Conservation (phyloP, 37 sponge, comb jelly and placozoan species). For the Aplysina aerophoba region DNA sequence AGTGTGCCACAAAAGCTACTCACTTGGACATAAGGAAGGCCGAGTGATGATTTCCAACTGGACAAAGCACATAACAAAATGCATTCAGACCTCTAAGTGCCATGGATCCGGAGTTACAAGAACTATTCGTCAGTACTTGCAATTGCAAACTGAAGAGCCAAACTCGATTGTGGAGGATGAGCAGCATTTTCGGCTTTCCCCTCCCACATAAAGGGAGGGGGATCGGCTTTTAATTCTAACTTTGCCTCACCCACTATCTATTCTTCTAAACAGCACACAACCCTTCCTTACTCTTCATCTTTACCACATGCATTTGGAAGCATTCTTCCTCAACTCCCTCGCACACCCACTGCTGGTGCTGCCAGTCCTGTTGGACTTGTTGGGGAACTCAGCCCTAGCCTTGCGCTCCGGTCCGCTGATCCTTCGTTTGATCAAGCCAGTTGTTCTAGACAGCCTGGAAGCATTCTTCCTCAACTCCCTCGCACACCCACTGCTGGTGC, state of each 20-base stretch:
- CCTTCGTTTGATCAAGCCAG: too few relatives aligned
- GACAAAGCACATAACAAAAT: too few relatives aligned
- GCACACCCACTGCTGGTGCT: conserved; percentile 9
- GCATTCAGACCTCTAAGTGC: too few relatives aligned
- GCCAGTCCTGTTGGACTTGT: conserved; percentile 4
- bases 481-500: conserved; percentile 9
- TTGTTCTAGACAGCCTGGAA: too few relatives aligned
- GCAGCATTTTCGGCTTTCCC: conserved; percentile 15
- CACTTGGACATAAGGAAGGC: too few relatives aligned
- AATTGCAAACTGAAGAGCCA: neutral
- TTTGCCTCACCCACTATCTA: neutral
- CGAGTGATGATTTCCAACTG: too few relatives aligned
- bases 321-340: neutral
- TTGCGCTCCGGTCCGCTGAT: too few relatives aligned
- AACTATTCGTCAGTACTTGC: too few relatives aligned
- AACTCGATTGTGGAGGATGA: conserved; percentile 1
- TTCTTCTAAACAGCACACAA: neutral
- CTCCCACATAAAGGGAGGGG: conserved; percentile 1
- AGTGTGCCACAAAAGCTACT: too few relatives aligned
- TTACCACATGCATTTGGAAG: neutral
- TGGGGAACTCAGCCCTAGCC: neutral
- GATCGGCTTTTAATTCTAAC: neutral
- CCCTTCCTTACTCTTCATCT: neutral
- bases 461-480: neutral
- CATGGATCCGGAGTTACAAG: too few relatives aligned